Base-by-base conservation (phyloP, 2,888 invertebrate species). In the Leptinotarsa peninsularis region DNA sequence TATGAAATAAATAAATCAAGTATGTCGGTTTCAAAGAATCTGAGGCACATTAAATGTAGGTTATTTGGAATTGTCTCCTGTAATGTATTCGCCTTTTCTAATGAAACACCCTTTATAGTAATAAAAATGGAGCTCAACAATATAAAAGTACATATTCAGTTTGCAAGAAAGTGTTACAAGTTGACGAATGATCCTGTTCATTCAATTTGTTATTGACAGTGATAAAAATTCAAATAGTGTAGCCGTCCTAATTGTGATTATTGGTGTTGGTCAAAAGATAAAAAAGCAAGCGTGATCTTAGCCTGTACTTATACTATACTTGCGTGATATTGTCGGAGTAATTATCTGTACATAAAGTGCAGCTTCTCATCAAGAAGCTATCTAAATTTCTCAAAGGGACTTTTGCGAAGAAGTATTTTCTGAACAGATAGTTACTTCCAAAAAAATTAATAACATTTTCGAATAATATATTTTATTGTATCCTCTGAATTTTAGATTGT, bases 201-300 rank as follows among this genome's bases (percentile, higher is more conserved):
- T 27, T 27, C 7, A 27, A 27, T 63, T 4, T 4, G 15, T 33
- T n/a, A 27, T 15, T 7, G 33, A 27, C 33, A 43, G 63, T 63
- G 63, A 63, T 43, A 43, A 18, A 43, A 63, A n/a, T 33, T 63
- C 4, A 18, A 63, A 23, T 27, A 23, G n/a, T 63, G 21, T 63
- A 63, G 43, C 63, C 63, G 63, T 63, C 63, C 63, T n/a, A 33
- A 63, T 43, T 63, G 63, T 63, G 63, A 63, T 63, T 63, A n/a
- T 33, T 17, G 17, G 33, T 63, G 27, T 63, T 63, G 63, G 43
- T 33, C 33, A n/a, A 27, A 17, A 33, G 63, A 43, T 14, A 33
- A n/a, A 63, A 58, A 60, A 60, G 60, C 60, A 60, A 63, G 63
- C 63, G 63, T 63, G 63, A 63, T 63, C 27, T 63, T 63, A 63